phyloP scores from a whole-genome alignment of 2,113 vertebrate species.

The Nanorana parkeri region DNA sequence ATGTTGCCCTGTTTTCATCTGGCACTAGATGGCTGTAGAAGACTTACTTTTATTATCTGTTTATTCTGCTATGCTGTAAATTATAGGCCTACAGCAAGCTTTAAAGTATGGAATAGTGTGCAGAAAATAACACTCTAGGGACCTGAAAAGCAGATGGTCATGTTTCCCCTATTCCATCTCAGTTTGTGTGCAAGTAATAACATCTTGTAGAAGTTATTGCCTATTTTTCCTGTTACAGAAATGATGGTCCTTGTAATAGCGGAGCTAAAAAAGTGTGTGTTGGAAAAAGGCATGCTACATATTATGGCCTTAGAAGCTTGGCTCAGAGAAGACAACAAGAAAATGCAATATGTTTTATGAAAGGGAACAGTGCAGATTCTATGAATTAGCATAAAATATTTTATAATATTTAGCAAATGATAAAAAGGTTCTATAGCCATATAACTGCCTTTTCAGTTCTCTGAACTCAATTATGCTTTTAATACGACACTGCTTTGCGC shows the following conservation, averaged over 20 bases:
- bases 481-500: too few species aligned
- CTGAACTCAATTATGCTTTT: neutral
- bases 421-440: too few species aligned
- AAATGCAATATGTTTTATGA: neutral
- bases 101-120: constrained; percentile 35
- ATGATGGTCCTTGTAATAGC: constrained; percentile 28
- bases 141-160: constrained; percentile 47
- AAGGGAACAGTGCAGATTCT: too few species aligned
- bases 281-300: neutral
- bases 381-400: too few species aligned
- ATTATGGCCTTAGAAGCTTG: neutral
- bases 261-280: constrained; percentile 9
- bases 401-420: too few species aligned
- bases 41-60: neutral
- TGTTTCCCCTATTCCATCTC: constrained; percentile 50
- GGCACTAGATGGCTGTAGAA: constrained; percentile 44
- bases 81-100: constrained; percentile 25
- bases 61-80: constrained; percentile 11
- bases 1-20: neutral
- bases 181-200: constrained; percentile 48
- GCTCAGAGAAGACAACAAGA: neutral
- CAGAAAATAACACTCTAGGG: constrained; percentile 43
- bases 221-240: constrained; percentile 43
- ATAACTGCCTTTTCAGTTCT: neutral
- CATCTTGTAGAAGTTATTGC: constrained; percentile 43